Base-by-base conservation (phyloP, 2,888 invertebrate genomes). In the Antitype chi region DNA sequence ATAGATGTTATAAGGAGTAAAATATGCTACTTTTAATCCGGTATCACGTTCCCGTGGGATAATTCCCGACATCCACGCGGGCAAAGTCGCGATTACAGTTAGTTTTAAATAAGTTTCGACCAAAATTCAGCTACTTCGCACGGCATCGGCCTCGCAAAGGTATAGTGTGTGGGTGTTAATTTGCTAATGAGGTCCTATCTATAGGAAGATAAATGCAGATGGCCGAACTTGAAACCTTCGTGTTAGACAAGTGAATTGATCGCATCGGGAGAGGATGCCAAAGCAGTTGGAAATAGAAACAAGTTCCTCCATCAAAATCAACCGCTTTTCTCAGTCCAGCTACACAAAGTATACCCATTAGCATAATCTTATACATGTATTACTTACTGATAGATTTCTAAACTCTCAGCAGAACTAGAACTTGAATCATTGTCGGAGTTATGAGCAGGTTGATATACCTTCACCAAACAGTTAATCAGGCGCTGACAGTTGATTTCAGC, bases 401-500 rank as follows among this genome's bases (percentile, higher is more conserved):
- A 95, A 89, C 98, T 98, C 55, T 95, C 96, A 0, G 97, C 98
- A 83, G 97, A 97, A 87, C 98, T 98, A 1, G 97, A 97, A 17
- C 95, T 95, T 1, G 97, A 96, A 53, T 97, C 96, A 49, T 96
- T 95, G 59, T 97, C 96, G 15, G 95, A 97, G 71, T 95, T 94
- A 74, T 97, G 97, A 80, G 96, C 97, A 0, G 97, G 97, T 84
- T 97, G 97, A 91, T 98, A 98, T 87, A 97, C 97, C 74, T 97
- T 97, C 74, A 98, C 95, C 63, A 98, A 93, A 89, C 98, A 97
- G 90, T 97, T 97, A 67, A 98, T 98, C n/a, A 98, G 94, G 78
- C 97, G 97, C 84, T 98, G 97, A 87, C 98, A 98, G 89, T 98
- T 98, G 52, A 97, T 94, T 93, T 98, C 98, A 0, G 98, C 98